Evolutionary conservation across 2,113 vertebrate genomes (phyloP).

Genomic region (Upupa epops): DNA sequence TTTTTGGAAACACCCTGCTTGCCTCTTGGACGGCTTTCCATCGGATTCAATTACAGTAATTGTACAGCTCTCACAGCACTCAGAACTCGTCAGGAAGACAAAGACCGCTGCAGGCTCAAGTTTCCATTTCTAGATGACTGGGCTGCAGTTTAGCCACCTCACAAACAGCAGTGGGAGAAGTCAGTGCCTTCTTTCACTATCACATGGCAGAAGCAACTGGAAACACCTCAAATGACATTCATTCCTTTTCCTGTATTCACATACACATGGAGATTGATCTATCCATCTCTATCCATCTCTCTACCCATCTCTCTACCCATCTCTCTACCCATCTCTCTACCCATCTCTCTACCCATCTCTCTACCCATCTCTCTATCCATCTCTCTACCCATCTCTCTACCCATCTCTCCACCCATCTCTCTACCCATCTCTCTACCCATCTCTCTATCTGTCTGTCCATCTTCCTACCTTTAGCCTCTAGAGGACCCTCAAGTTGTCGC

Average conservation of each 20-base stretch:
- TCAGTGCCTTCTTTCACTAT: background rate
- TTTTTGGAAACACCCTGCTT: slow-evolving; percentile 39
- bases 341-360: background rate
- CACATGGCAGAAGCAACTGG: background rate
- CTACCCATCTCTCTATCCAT: too few relatives aligned
- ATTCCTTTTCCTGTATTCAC: background rate
- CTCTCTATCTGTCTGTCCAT: too few relatives aligned
- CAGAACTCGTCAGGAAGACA: slow-evolving; percentile 1
- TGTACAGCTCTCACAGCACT: slow-evolving; percentile 5
- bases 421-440: background rate
- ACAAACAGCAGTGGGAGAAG: background rate
- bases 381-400: background rate
- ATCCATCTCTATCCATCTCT: too few relatives aligned
- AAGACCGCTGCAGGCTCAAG: background rate
- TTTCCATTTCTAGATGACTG: slow-evolving; percentile 17
- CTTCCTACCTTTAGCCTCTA: background rate
- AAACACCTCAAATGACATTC: background rate
- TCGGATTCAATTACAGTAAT: slow-evolving; percentile 36
- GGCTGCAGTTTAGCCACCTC: background rate
- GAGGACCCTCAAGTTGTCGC: background rate
- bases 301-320: background rate
- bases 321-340: background rate
- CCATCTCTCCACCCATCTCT: background rate
- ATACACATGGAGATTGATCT: too few relatives aligned
- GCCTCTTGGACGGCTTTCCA: slow-evolving; percentile 7